phyloP scores from a whole-genome alignment of 2,113 vertebrate genomes.

The Gambusia holbrooki region DNA sequence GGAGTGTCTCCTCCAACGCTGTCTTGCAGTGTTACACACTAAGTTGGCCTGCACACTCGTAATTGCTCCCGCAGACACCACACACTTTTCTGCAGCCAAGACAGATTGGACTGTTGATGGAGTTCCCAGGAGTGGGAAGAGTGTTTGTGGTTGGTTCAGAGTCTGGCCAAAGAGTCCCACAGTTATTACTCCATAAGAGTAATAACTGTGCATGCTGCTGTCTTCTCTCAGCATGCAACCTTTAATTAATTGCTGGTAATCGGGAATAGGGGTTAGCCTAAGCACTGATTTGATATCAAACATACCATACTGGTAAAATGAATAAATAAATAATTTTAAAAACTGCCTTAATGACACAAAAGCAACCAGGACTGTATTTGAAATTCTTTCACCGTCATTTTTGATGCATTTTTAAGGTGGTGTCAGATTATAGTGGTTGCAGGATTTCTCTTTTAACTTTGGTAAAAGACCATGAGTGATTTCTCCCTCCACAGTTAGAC shows the following conservation, averaged over 20 bases:
- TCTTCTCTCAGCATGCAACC: conserved; percentile 64
- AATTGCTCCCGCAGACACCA: not conserved
- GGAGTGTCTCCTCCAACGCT: not conserved
- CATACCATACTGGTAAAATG: not conserved
- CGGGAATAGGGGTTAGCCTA: conserved; percentile 65
- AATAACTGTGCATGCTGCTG: conserved; percentile 18
- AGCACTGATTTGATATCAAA: conserved; percentile 57
- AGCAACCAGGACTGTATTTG: not conserved
- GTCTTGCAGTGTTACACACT: not conserved
- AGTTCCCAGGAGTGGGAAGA: conserved; percentile 34
- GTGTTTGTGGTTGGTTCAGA: conserved; percentile 36
- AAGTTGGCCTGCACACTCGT: not conserved
- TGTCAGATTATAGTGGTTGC: no score
- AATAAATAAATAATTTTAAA: not conserved
- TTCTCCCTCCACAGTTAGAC: no score
- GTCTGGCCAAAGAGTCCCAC: conserved; percentile 34
- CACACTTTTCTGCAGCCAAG: conserved; percentile 27
- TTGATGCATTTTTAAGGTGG: no score
- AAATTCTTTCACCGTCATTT: not conserved
- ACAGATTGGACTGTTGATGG: conserved; percentile 42
- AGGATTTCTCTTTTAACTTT: no score
- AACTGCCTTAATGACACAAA: not conserved
- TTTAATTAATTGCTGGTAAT: conserved; percentile 80
- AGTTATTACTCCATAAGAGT: conserved; percentile 43
- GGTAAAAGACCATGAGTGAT: no score